A percentile compares a stretch with the other conserved stretches of the same genome.
These are phyloP conservation scores for Acheta domesticus DNA, from an alignment of 2,888 invertebrate genomes.

Conservation along the genomic window DNA sequence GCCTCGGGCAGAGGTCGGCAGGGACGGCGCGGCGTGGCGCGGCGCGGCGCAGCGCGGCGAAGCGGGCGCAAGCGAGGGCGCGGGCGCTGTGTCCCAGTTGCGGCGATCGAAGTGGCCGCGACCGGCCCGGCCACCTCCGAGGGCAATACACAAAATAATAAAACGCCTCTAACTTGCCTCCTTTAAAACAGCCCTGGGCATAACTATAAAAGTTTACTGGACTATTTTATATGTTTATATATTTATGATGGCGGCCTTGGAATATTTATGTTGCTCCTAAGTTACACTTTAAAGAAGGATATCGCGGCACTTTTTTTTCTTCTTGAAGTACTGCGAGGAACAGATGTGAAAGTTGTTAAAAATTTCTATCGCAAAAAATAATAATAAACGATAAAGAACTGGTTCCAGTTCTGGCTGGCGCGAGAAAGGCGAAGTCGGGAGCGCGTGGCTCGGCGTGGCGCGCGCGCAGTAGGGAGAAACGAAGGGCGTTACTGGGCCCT, in stretches of 20 bases:
- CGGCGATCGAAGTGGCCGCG: background rate
- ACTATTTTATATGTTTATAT: conserved; percentile 18
- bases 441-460: too few relatives aligned
- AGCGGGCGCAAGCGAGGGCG: too few relatives aligned
- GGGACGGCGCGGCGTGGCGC: too few relatives aligned
- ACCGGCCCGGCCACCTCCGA: conserved; percentile 9
- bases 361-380: background rate
- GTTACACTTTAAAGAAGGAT: conserved; percentile 3
- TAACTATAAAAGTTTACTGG: conserved; percentile 18
- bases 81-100: background rate
- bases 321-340: background rate
- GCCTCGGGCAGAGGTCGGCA: too few relatives aligned
- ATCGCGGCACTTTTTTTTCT: conserved; percentile 18
- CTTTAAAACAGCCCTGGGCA: conserved; percentile 18
- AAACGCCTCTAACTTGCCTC: conserved; percentile 7
- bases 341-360: background rate
- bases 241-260: conserved; percentile 18
- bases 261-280: conserved; percentile 18
- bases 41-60: too few relatives aligned
- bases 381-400: conserved; percentile 18
- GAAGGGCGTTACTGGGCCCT: background rate
- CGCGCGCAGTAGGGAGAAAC: too few relatives aligned
- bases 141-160: conserved; percentile 18
- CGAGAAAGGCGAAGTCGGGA: background rate
- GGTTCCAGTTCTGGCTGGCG: background rate